phyloP scores from a whole-genome alignment of 2,797 vertebrate species.

The Lithobates sylvaticus region DNA sequence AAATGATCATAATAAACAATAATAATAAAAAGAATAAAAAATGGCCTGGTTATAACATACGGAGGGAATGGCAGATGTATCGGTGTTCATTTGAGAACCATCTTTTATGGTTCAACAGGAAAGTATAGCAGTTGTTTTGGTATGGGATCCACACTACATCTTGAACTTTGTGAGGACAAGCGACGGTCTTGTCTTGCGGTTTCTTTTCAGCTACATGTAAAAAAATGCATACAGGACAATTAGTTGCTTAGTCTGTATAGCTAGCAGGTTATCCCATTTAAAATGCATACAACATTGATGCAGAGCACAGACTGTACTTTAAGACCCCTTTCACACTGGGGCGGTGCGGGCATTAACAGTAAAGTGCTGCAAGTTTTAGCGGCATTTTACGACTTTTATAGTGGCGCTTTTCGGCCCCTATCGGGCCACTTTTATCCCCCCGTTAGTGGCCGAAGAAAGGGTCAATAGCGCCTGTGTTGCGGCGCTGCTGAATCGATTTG shows the following conservation, averaged over 20 bases:
- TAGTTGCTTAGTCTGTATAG: not conserved
- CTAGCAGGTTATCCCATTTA: not conserved
- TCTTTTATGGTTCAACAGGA: slow-evolving; percentile 81
- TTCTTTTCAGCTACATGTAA: slow-evolving; percentile 70
- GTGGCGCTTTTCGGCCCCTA: no score
- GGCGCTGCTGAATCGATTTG: no score
- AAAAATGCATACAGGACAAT: slow-evolving; percentile 59
- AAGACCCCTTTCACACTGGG: no score
- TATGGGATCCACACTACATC: slow-evolving; percentile 94
- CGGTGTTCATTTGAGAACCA: slow-evolving; percentile 74
- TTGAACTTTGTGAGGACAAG: slow-evolving; percentile 88
- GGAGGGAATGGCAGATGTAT: slow-evolving; percentile 80
- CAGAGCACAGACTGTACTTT: no score
- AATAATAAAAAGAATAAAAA: not conserved
- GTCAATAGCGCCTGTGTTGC: no score
- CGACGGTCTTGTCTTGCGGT: not conserved
- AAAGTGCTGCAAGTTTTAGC: no score
- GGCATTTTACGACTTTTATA: no score
- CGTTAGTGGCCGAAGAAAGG: no score
- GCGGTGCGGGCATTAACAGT: no score
- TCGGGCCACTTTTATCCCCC: no score
- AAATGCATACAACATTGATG: no score
- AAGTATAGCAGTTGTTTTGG: slow-evolving; percentile 90
- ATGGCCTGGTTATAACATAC: slow-evolving; percentile 73
- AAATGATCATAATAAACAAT: not conserved